A percentile compares a stretch with the other conserved stretches of the same genome.
phyloP scores from a whole-genome alignment of 37 sponge, comb jelly and placozoan genomes.

The Bolinopsis microptera region DNA sequence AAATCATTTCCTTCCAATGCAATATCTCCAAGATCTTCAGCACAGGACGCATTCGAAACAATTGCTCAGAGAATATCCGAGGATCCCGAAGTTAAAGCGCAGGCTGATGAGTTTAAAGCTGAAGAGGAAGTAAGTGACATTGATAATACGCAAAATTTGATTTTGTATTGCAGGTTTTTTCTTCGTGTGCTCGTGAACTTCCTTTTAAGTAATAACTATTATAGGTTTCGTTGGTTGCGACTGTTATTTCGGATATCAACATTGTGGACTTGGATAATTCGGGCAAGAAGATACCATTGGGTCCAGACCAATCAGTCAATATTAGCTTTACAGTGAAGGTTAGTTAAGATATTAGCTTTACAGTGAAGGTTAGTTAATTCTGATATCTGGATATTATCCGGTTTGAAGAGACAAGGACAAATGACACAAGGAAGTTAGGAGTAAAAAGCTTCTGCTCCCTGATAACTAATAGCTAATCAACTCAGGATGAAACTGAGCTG shows the following conservation, averaged over 20 bases:
- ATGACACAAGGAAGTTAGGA: too few species aligned
- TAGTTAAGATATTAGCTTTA: background rate
- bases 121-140: background rate
- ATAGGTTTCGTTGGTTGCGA: background rate
- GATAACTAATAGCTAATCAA: too few species aligned
- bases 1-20: background rate
- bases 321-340: background rate
- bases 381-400: too few species aligned
- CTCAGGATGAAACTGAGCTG: background rate
- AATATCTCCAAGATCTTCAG: background rate
- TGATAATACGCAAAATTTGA: too few species aligned
- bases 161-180: too few species aligned
- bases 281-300: too few species aligned
- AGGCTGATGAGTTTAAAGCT: background rate
- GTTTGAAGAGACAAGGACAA: too few species aligned
- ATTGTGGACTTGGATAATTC: background rate
- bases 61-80: background rate
- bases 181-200: background rate
- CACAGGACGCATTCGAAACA: background rate
- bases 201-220: background rate
- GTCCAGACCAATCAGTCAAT: background rate
- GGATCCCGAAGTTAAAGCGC: background rate
- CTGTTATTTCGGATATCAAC: background rate
- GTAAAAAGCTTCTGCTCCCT: too few species aligned
- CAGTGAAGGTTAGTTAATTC: background rate